Base-by-base conservation (phyloP, 2,797 vertebrate genomes). In the Pampus argenteus region DNA sequence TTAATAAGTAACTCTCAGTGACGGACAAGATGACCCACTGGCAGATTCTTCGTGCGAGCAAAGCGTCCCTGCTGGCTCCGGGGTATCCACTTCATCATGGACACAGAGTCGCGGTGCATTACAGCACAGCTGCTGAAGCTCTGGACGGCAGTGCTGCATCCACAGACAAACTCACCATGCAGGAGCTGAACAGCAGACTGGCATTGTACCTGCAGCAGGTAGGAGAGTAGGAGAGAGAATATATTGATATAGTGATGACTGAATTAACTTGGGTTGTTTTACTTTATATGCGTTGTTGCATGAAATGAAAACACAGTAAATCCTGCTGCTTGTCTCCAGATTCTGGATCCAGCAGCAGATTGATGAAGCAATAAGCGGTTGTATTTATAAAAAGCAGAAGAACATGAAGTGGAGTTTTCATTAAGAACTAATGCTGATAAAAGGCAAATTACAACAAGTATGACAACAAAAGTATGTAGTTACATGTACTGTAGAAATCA, bases 101-200 rank as follows among this genome's bases (percentile, higher is more conserved):
- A 31, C 20, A 50, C 1, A 26, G 28, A 28, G 48, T 2, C 9
- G 6, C 6, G 1, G 23, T 49, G 22, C 58, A 40, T 10, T 56
- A 70, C 62, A 48, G 57, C 69, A 17, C 26, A 0, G 23, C 34
- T 9, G 20, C 17, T 18, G 23, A 4, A 13, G 48, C 52, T 51
- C 29, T 15, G 0, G 31, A 42, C 26, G 2, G 61, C 66, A 23
- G 44, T 60, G 66, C 64, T 31, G 44, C 26, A 1, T 67, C 71
- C 60, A 17, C 9, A 28, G 66, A 66, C 38, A 85, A 47, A 55
- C 7, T 85, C 56, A 91, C 87, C 52, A 92, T 96, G 95, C 96
- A 95, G 84, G 88, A 93, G 56, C 94, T 97, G 5, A 96, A 96
- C 0, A 82, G 91, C 17, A 94, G 95, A 62, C 82, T 96, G 90